A percentile compares a stretch with the other conserved stretches of the same genome.
These are phyloP conservation scores for Trimorus sp. DNA, from an alignment of 2,888 invertebrate species.

Conservation along the genomic window DNA sequence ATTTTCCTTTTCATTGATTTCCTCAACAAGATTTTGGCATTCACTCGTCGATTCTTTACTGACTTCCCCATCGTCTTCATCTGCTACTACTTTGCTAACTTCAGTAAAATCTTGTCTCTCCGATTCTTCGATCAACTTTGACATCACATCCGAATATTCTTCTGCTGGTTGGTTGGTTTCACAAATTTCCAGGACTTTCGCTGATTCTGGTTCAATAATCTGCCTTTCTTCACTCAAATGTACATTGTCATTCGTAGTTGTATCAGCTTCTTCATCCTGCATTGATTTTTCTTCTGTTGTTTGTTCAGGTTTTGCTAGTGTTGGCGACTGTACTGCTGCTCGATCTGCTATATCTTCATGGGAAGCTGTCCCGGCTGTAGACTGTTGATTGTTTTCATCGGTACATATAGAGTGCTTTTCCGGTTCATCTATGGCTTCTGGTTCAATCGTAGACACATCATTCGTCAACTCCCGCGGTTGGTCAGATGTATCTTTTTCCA, in stretches of 20 bases:
- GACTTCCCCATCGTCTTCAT: too few species aligned
- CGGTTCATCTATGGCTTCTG: background rate
- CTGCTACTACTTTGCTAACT: too few species aligned
- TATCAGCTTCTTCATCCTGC: background rate
- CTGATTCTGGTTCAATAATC: too few species aligned
- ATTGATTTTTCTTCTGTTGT: background rate
- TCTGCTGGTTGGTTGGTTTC: too few species aligned
- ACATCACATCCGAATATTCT: too few species aligned
- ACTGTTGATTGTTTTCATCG: background rate
- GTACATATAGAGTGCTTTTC: background rate
- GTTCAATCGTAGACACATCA: background rate
- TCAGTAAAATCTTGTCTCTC: too few species aligned
- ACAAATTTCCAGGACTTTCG: too few species aligned
- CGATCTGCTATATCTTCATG: background rate
- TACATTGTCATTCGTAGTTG: background rate
- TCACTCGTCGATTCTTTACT: too few species aligned
- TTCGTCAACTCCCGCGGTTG: too few species aligned
- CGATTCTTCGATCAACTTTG: too few species aligned
- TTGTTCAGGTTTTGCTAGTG: background rate
- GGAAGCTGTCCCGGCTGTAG: background rate
- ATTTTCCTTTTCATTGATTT: constrained; percentile 1
- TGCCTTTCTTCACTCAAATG: too few species aligned
- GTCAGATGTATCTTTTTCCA: too few species aligned
- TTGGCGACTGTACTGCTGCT: background rate
- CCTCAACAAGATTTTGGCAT: background rate